Evolutionary conservation across 2,888 invertebrate genomes (phyloP), one percentile per base, ranked within the genome.

Genomic region (Stenchaetothrips biformis): DNA sequence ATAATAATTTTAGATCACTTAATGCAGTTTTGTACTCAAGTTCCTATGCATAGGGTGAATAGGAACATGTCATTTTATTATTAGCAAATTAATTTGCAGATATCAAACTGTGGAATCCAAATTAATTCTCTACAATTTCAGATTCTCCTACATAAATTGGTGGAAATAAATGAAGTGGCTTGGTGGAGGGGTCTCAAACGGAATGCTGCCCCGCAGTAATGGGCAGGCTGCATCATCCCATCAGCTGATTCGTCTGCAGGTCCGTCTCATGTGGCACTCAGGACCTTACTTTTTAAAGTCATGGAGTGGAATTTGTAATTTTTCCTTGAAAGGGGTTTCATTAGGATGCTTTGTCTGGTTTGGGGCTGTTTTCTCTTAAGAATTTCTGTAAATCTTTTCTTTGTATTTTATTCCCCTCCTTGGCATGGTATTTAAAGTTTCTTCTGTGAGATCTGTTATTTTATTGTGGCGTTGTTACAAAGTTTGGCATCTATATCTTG

Each of bases 151-250:
- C 67, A 74, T 21, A 74, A 11, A 21, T 25, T 74, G 67, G 67
- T 25, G 67, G 11, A 25, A 83, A 83, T 84, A 83, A 84, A 85
- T 85, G 85, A 85, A 85, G 84, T 85, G 85, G 85, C 82, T 84
- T 82, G 84, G 83, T 82, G 84, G 83, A 79, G 83, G 82, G 79
- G 84, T 84, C 79, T 74, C 84, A 80, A 83, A 83, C 83, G 85
- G 84, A 83, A 85, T 85, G 84, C 83, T 84, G 82, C 84, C 84
- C 81, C 84, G 84, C 81, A 82, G 81, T 77, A 85, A 84, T 82
- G 85, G 85, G 77, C 84, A 83, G 82, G 83, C 83, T 48, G 21
- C 78, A 81, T 82, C 79, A 80, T 82, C 82, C 48, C 83, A 82
- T 53, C 84, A 84, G 81, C 83, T 83, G 78, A 83, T 83, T 47